phyloP scores from a whole-genome alignment of 2,888 invertebrate genomes.

The Trichogramma evanescens region DNA sequence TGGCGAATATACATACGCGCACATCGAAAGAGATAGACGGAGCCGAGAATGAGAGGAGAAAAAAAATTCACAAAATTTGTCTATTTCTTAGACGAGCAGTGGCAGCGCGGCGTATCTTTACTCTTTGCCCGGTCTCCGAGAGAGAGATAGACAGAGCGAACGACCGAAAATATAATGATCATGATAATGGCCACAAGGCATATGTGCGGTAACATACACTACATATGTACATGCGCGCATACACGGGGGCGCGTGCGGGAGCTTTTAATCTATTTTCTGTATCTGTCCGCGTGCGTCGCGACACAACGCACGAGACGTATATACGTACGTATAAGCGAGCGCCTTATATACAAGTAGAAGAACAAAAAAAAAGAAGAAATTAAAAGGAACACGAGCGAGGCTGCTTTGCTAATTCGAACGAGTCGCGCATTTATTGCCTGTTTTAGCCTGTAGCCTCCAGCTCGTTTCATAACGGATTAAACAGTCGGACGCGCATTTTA shows the following conservation, averaged over 20 bases:
- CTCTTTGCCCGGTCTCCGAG: slow-evolving; percentile 8
- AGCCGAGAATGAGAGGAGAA: neutral
- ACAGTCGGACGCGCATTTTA: too few species aligned
- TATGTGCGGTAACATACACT: slow-evolving; percentile 18
- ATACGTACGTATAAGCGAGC: neutral
- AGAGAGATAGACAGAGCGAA: slow-evolving; percentile 12
- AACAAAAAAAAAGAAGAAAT: too few species aligned
- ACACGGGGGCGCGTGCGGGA: slow-evolving; percentile 6
- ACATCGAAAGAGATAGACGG: neutral
- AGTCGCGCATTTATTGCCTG: too few species aligned
- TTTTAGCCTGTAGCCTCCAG: too few species aligned
- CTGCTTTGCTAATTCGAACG: too few species aligned
- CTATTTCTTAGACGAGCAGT: neutral
- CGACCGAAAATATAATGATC: slow-evolving; percentile 17
- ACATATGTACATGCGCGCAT: slow-evolving; percentile 21
- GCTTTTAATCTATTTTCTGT: slow-evolving; percentile 34
- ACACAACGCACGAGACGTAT: slow-evolving; percentile 14
- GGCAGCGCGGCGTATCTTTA: slow-evolving; percentile 33
- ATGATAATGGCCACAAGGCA: slow-evolving; percentile 1
- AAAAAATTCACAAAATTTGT: neutral
- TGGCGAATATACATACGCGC: too few species aligned
- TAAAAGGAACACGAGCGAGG: too few species aligned
- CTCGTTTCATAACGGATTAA: too few species aligned
- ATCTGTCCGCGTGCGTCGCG: slow-evolving; percentile 25
- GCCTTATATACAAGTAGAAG: too few species aligned